A percentile compares a stretch with the other conserved stretches of the same genome.
These are phyloP conservation scores for Orycteropus afer DNA, from an alignment of 2,113 vertebrate genomes.

Conservation along the genomic window DNA sequence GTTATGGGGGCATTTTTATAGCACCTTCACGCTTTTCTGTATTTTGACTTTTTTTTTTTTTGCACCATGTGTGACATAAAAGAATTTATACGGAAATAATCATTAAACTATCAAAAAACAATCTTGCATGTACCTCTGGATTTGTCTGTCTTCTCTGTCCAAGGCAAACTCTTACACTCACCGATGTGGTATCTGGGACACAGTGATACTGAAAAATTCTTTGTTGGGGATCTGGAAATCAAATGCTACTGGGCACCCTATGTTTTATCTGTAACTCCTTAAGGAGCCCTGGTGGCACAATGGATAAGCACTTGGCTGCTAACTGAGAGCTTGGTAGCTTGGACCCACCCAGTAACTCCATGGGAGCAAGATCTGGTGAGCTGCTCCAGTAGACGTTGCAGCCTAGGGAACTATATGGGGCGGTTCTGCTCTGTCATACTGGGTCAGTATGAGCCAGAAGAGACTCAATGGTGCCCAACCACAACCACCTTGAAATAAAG, in stretches of 20 bases:
- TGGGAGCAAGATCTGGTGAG: too few relatives aligned
- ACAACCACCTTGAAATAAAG: too few relatives aligned
- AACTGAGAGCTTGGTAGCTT: too few relatives aligned
- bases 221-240: not conserved
- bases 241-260: accelerated
- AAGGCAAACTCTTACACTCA: not conserved
- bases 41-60: not conserved
- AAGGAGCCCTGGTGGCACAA: too few relatives aligned
- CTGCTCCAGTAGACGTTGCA: too few relatives aligned
- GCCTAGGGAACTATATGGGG: too few relatives aligned
- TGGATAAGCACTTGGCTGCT: too few relatives aligned
- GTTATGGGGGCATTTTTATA: not conserved
- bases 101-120: not conserved
- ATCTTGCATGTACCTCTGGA: not conserved
- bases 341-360: too few relatives aligned
- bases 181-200: accelerated
- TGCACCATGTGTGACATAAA: not conserved
- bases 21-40: not conserved
- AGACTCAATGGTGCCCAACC: too few relatives aligned
- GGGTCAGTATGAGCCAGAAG: too few relatives aligned
- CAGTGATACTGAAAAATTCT: not conserved
- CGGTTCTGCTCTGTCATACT: too few relatives aligned
- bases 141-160: not conserved
- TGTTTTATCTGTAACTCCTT: not conserved
- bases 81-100: not conserved